phyloP scores from a whole-genome alignment of 1,140 invertebrate species.

The Scaptodrosophila lebanonensis region DNA sequence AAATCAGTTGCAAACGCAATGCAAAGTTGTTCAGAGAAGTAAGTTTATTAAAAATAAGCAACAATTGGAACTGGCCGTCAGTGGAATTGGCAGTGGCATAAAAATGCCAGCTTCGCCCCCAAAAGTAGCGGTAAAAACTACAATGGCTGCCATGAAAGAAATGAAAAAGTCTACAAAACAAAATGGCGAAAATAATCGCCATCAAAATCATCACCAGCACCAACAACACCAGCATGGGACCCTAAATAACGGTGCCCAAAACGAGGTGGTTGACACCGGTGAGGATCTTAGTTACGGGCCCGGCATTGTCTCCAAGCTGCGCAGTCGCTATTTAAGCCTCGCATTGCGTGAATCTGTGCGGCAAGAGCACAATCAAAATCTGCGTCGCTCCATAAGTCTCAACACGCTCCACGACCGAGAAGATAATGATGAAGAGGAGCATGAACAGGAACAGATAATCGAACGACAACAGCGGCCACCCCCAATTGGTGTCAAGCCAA shows the following conservation, averaged over 20 bases:
- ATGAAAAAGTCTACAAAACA: constrained; percentile 70
- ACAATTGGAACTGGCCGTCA: constrained; percentile 43
- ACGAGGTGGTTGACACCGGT: constrained; percentile 9
- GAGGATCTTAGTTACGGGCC: constrained; percentile 94
- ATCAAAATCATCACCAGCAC: constrained; percentile 36
- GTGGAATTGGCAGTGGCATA: constrained; percentile 33
- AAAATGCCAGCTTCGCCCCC: constrained; percentile 50
- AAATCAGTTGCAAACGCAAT: constrained; percentile 71
- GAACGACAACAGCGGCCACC: constrained; percentile 33
- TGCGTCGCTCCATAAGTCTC: constrained; percentile 88
- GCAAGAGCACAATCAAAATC: constrained; percentile 81
- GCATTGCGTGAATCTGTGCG: constrained; percentile 83
- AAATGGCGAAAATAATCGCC: constrained; percentile 68
- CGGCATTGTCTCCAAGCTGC: constrained; percentile 91
- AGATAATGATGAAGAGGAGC: constrained; percentile 48
- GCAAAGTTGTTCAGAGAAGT: constrained; percentile 69
- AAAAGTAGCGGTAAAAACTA: constrained; percentile 69
- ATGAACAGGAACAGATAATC: background rate
- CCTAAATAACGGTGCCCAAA: constrained; percentile 6
- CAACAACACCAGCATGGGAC: constrained; percentile 23
- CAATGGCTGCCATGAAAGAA: constrained; percentile 77
- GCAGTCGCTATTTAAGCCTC: constrained; percentile 89
- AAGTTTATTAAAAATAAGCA: constrained; percentile 69
- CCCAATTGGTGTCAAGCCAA: constrained; percentile 48
- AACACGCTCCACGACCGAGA: constrained; percentile 89